Evolutionary conservation across 2,888 invertebrate genomes (phyloP).

Genomic region (Tanytarsus gracilentus): DNA sequence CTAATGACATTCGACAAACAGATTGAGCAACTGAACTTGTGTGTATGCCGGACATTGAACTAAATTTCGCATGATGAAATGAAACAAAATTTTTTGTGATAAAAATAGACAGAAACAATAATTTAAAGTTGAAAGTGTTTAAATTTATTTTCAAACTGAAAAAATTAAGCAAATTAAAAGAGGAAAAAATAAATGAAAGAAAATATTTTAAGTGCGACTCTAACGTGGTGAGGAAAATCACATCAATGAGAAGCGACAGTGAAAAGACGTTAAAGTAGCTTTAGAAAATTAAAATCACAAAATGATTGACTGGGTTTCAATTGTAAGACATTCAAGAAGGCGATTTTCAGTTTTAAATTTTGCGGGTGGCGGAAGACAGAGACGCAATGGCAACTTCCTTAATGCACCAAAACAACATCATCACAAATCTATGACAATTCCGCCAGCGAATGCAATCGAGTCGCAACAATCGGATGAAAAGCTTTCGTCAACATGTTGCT

Average conservation of each 20-base stretch:
- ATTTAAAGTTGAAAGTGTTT: background rate
- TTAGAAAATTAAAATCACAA: constrained; percentile 19
- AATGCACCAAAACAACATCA: constrained; percentile 13
- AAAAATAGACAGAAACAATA: background rate
- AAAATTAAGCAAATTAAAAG: background rate
- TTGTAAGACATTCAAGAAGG: constrained; percentile 60
- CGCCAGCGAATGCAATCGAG: background rate
- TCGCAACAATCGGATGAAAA: constrained; percentile 4
- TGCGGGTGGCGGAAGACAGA: constrained; percentile 22
- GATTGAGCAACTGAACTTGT: no score
- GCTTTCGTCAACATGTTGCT: constrained; percentile 11
- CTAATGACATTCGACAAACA: no score
- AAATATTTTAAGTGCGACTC: background rate
- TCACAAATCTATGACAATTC: background rate
- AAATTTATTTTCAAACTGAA: background rate
- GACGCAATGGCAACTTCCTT: background rate
- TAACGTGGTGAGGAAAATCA: background rate
- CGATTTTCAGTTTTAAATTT: constrained; percentile 48
- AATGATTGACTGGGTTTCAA: constrained; percentile 73
- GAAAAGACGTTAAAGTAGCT: background rate
- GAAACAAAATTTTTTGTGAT: background rate
- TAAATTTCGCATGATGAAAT: background rate
- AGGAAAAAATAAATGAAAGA: background rate
- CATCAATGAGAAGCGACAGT: background rate
- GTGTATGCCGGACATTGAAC: background rate